Conservation (phyloP, 2,888 invertebrate genomes). For the Troides aeacus region DNA sequence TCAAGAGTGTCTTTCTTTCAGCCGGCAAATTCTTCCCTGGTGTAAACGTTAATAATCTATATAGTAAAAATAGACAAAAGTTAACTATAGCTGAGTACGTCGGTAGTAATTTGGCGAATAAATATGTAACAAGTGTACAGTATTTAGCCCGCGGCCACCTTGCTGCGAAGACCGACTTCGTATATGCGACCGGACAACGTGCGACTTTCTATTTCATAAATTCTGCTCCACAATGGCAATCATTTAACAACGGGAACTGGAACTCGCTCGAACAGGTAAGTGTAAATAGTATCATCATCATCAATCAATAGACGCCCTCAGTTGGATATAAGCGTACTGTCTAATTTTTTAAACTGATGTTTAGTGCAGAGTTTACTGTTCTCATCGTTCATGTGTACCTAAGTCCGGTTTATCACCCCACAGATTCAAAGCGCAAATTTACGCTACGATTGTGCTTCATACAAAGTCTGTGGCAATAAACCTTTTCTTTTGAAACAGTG, state of each 20-base stretch:
- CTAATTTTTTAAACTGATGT: too few species aligned
- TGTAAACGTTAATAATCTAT: conserved; percentile 56
- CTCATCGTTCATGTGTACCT: too few species aligned
- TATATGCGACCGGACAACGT: conserved; percentile 73
- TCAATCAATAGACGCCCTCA: too few species aligned
- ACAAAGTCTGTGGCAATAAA: too few species aligned
- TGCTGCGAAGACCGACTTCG: conserved; percentile 76
- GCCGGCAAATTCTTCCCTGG: conserved; percentile 76
- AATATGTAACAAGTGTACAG: conserved; percentile 67
- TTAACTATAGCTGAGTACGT: conserved; percentile 49
- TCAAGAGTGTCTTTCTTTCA: conserved; percentile 36
- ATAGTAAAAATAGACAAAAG: conserved; percentile 63
- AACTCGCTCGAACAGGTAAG: conserved; percentile 54
- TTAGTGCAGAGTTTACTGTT: too few species aligned
- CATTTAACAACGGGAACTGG: conserved; percentile 76
- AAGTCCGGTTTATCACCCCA: too few species aligned
- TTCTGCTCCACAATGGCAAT: conserved; percentile 82
- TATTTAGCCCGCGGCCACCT: conserved; percentile 80
- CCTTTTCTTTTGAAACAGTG: too few species aligned
- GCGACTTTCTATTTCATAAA: conserved; percentile 81
- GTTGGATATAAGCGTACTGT: too few species aligned
- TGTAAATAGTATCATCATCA: neutral
- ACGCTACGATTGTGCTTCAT: too few species aligned
- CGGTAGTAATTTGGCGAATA: conserved; percentile 56
- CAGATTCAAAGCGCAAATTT: too few species aligned